phyloP scores from a whole-genome alignment of 2,888 invertebrate species.

The Cylindroiulus punctatus region DNA sequence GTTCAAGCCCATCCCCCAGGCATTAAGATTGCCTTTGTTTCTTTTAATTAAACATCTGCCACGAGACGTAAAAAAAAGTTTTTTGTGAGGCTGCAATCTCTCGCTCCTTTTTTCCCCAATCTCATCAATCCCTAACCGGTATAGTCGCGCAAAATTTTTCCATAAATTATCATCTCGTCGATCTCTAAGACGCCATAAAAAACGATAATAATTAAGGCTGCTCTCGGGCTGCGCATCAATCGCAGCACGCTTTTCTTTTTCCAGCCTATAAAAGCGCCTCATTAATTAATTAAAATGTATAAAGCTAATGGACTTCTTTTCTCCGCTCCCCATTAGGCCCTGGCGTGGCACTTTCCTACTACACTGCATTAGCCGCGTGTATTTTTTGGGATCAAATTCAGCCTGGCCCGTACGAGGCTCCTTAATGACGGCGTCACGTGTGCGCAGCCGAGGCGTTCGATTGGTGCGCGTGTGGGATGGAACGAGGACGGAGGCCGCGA shows the following conservation, averaged over 20 bases:
- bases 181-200: neutral
- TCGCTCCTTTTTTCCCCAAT: neutral
- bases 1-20: neutral
- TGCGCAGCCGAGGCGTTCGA: neutral
- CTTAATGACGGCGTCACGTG: neutral
- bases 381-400: neutral
- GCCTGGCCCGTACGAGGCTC: neutral
- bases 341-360: neutral
- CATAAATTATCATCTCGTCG: neutral
- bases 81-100: neutral
- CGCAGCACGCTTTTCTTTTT: neutral
- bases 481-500: neutral
- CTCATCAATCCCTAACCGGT: neutral
- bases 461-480: neutral
- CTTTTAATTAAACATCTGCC: slow-evolving; percentile 12
- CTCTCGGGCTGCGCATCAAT: neutral
- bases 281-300: slow-evolving; percentile 27
- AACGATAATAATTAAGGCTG: slow-evolving; percentile 5
- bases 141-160: neutral
- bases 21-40: slow-evolving; percentile 10
- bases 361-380: no score
- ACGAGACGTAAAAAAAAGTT: neutral
- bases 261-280: neutral
- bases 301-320: slow-evolving; percentile 25
- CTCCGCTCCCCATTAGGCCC: neutral